Evolutionary conservation across 2,797 vertebrate genomes (phyloP), one percentile per base, ranked within the genome.

Genomic region (Tympanoctomys barrerae): DNA sequence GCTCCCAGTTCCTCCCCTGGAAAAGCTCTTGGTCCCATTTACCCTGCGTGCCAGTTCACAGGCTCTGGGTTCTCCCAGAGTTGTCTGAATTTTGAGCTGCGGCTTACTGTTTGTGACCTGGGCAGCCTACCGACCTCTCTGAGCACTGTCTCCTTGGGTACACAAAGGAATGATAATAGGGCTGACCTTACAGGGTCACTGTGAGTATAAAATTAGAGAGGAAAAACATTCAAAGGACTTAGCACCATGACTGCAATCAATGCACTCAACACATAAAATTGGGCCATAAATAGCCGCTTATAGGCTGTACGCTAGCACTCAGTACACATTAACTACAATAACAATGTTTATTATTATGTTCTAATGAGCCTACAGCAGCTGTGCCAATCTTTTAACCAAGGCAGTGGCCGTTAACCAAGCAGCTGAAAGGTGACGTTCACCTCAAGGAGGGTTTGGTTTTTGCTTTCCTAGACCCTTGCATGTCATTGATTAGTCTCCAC

Each of bases 381-480:
- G 85, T 2, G 16, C 57, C 94, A 57, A 77, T 73, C 64, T 83
- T 68, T 89, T 81, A 90, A 87, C 83, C 59, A 57, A 42, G 85
- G 64, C 12, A 3, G 79, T 2, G 39, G 79, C 16, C 42, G 26
- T 62, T 66, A 71, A 66, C 28, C 2, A 13, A 39, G 7, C 49
- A 88, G 39, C 26, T 39, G 83, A 87, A 59, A 61, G 52, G 42
- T 28, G 70, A 64, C 75, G 52, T 16, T 73, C 39, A 39, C 24
- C 54, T 68, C 66, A n/a, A 39, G 36, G 39, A 64, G n/a, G 33
- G 12, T 93, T 46, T 82, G 64, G 18, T 49, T 42, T 57, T 54
- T 81, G 75, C 61, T 84, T 73, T 33, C 61, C 52, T 79, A 49
- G 49, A 18, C 26, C 4, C 1, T 57, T 77, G 42, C 28, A 79